phyloP scores from a whole-genome alignment of 1,140 invertebrate species.

The Tetramorium simillimum region DNA sequence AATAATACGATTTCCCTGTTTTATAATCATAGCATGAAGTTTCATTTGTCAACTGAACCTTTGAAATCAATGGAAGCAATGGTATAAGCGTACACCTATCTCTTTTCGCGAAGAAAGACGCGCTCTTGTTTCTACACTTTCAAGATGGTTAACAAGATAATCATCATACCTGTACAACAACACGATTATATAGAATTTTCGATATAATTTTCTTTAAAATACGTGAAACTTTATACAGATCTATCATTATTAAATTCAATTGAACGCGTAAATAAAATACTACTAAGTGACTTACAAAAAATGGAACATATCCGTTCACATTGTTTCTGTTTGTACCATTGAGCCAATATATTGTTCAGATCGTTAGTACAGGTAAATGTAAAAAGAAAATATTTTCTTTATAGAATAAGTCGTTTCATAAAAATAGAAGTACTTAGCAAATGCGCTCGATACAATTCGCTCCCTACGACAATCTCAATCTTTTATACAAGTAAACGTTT shows the following conservation, averaged over 20 bases:
- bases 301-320: slow-evolving; percentile 51
- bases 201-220: slow-evolving; percentile 31
- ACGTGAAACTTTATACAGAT: slow-evolving; percentile 40
- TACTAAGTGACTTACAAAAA: slow-evolving; percentile 1
- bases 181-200: slow-evolving; percentile 46
- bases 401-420: slow-evolving; percentile 39
- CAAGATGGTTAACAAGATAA: slow-evolving; percentile 45
- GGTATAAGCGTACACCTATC: not conserved
- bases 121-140: slow-evolving; percentile 9
- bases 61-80: slow-evolving; percentile 49
- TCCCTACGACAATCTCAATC: slow-evolving; percentile 59
- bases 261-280: slow-evolving; percentile 3
- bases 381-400: slow-evolving; percentile 41
- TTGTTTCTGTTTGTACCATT: slow-evolving; percentile 62
- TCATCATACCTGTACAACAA: slow-evolving; percentile 38
- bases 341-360: slow-evolving; percentile 12
- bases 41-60: slow-evolving; percentile 60
- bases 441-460: slow-evolving; percentile 41
- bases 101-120: not conserved
- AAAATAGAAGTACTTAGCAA: slow-evolving; percentile 67
- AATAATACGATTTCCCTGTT: not conserved
- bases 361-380: slow-evolving; percentile 37
- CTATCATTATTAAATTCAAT: not conserved
- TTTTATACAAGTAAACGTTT: slow-evolving; percentile 53
- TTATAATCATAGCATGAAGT: slow-evolving; percentile 55